phyloP scores from a whole-genome alignment of 2,888 invertebrate species.

The Napeogenes inachia region DNA sequence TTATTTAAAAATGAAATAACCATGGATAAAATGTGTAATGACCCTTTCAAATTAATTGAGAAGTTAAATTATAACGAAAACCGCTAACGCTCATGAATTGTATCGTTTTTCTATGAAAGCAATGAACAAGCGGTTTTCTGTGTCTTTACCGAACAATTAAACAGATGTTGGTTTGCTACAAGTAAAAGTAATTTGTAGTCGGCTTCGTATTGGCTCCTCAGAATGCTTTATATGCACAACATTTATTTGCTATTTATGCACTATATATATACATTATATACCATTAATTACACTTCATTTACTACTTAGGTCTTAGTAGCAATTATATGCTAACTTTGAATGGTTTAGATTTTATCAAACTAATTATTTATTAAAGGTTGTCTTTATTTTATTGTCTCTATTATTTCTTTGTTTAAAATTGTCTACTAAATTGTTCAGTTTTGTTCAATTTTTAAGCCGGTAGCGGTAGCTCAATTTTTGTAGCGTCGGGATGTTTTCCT shows the following conservation, averaged over 20 bases:
- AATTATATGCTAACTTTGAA: slow-evolving; percentile 1
- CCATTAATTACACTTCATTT: slow-evolving; percentile 14
- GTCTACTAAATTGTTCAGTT: too few species aligned
- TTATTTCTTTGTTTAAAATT: too few species aligned
- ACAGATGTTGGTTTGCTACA: slow-evolving; percentile 11
- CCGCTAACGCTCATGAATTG: not conserved
- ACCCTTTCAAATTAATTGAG: too few species aligned
- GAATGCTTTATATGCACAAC: slow-evolving; percentile 10
- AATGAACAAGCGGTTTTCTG: slow-evolving; percentile 9
- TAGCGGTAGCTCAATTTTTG: too few species aligned
- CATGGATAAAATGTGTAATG: too few species aligned
- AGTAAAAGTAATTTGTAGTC: slow-evolving; percentile 13
- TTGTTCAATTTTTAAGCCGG: too few species aligned
- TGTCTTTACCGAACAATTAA: slow-evolving; percentile 10
- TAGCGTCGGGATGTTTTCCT: too few species aligned
- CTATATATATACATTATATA: slow-evolving; percentile 2
- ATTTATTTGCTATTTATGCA: too few species aligned
- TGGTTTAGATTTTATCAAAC: not conserved
- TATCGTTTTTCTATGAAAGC: slow-evolving; percentile 6
- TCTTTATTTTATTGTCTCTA: too few species aligned
- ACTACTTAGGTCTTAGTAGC: not conserved
- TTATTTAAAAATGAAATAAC: too few species aligned
- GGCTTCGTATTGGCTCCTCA: slow-evolving; percentile 13
- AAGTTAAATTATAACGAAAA: not conserved
- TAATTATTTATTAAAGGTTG: not conserved